phyloP scores from a whole-genome alignment of 2,797 vertebrate genomes.

The Loriculus beryllinus region DNA sequence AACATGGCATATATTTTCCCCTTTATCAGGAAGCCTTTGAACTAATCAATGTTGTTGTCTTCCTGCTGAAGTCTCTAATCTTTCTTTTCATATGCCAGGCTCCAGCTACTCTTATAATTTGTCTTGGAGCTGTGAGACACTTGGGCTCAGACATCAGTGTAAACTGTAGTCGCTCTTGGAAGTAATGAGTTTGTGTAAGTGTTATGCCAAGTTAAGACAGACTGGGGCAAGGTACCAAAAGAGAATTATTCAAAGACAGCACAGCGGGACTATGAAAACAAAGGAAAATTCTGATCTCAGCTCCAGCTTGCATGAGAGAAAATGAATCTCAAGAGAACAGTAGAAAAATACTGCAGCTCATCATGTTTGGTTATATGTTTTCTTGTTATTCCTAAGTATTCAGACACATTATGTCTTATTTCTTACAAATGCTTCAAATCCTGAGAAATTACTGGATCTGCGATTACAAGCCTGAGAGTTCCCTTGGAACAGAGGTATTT shows the following conservation, averaged over 20 bases:
- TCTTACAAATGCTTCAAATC: background rate
- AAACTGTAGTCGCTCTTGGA: background rate
- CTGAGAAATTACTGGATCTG: background rate
- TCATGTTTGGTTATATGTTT: background rate
- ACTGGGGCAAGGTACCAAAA: background rate
- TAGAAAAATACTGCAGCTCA: background rate
- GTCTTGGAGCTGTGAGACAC: background rate
- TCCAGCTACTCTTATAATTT: background rate
- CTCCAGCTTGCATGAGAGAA: background rate
- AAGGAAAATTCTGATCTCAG: background rate
- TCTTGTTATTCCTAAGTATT: background rate
- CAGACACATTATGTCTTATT: background rate
- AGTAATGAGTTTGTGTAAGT: background rate
- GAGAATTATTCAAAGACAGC: constrained; percentile 2
- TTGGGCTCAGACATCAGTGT: background rate
- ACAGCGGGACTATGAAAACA: background rate
- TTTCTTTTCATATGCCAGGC: background rate
- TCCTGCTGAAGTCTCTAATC: constrained; percentile 11
- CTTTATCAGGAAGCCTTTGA: constrained; percentile 14
- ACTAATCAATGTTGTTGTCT: background rate
- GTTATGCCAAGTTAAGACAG: background rate
- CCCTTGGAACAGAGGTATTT: background rate
- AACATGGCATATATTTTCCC: background rate
- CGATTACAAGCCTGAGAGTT: background rate
- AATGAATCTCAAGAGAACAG: background rate